Percentiles rank a stretch among this genome's conserved stretches.
Conservation (phyloP, 2,797 vertebrate genomes). For the Philypnodon macrostomus region DNA sequence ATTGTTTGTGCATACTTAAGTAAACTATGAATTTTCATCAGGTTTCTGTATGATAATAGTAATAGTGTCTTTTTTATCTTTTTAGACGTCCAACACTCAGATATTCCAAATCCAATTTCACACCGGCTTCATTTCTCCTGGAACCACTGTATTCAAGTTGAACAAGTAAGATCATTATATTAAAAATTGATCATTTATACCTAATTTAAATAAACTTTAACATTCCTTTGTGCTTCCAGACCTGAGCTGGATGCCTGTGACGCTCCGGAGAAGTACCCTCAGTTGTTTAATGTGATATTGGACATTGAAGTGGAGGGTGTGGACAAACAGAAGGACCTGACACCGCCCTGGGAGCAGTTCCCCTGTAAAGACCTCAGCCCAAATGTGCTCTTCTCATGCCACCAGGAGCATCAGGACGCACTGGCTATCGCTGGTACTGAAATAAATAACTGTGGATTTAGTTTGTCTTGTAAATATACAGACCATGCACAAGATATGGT, state of each 20-base stretch:
- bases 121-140: conserved; percentile 91
- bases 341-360: conserved; percentile 97
- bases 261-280: conserved; percentile 96
- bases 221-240: conserved; percentile 59
- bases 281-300: conserved; percentile 92
- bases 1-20: too few relatives aligned
- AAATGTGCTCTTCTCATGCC: conserved; percentile 91
- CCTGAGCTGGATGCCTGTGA: conserved; percentile 95
- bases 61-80: conserved; percentile 15
- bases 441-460: too few relatives aligned
- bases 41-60: too few relatives aligned
- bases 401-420: conserved; percentile 93
- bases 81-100: conserved; percentile 95
- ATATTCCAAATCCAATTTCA: conserved; percentile 99
- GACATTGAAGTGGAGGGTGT: conserved; percentile 89
- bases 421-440: conserved; percentile 85
- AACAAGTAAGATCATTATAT: conserved; percentile 83
- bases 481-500: too few relatives aligned
- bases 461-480: too few relatives aligned
- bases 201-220: too few relatives aligned
- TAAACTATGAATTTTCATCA: too few relatives aligned
- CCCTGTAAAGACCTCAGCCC: conserved; percentile 92
- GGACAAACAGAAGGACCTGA: conserved; percentile 92
- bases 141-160: conserved; percentile 90
- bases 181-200: too few relatives aligned